Percentiles rank a stretch among this genome's conserved stretches.
These are phyloP conservation scores for Clavelina lepadiformis DNA, from an alignment of 23 tunicate species.

Conservation along the genomic window DNA sequence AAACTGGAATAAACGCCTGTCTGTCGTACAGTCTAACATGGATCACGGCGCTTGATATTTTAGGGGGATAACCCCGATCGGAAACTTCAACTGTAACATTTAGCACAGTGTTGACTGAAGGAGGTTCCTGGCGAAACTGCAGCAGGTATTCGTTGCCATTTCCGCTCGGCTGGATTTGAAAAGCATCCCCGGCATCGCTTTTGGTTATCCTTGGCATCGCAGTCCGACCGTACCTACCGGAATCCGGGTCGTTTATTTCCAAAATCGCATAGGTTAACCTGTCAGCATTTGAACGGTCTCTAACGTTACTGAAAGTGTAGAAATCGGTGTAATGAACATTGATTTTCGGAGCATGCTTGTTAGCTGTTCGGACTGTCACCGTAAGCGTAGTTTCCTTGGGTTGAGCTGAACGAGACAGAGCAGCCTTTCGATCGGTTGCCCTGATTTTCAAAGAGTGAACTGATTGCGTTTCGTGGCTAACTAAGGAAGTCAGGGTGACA, in stretches of 20 bases:
- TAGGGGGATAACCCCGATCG: constrained; percentile 44
- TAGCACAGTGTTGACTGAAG: constrained; percentile 5
- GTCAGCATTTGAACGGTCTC: neutral
- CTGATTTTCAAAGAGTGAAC: constrained; percentile 34
- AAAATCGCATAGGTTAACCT: constrained; percentile 18
- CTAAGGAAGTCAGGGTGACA: constrained; percentile 33
- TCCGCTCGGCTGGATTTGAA: constrained; percentile 24
- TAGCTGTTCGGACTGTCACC: constrained; percentile 29
- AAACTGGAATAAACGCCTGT: constrained; percentile 25
- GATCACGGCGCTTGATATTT: constrained; percentile 5
- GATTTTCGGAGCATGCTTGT: constrained; percentile 33
- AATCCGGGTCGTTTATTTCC: constrained; percentile 31
- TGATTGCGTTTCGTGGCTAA: constrained; percentile 21
- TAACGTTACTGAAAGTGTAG: neutral
- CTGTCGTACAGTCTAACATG: constrained; percentile 15
- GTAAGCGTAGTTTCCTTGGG: constrained; percentile 48
- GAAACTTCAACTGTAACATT: constrained; percentile 34
- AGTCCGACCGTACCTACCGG: constrained; percentile 26
- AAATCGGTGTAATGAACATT: neutral
- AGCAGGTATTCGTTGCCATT: constrained; percentile 11
- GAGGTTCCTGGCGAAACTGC: constrained; percentile 14
- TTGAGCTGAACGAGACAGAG: constrained; percentile 26
- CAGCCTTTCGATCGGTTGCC: constrained; percentile 52
- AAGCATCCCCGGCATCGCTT: constrained; percentile 5
- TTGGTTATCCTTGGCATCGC: constrained; percentile 17